phyloP scores from a whole-genome alignment of 2,888 invertebrate genomes.

The Eupithecia vulgata region DNA sequence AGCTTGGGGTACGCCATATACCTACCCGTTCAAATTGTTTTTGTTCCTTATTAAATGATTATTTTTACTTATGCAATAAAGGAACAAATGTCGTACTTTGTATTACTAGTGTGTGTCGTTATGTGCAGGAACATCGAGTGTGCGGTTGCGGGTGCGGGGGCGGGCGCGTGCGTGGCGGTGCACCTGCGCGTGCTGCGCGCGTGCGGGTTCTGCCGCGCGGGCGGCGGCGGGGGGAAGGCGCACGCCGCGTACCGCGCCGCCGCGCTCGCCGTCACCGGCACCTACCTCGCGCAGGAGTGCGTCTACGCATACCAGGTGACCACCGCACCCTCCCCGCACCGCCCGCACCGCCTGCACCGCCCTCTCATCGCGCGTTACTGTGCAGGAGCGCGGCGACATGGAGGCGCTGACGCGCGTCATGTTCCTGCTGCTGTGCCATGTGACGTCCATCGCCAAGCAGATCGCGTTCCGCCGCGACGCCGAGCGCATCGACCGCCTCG shows the following conservation, averaged over 20 bases:
- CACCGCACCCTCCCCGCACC: background rate
- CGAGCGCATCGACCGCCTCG: slow-evolving; percentile 46
- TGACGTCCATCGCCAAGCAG: slow-evolving; percentile 74
- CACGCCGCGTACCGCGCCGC: slow-evolving; percentile 48
- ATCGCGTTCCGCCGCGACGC: slow-evolving; percentile 60
- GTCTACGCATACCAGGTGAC: slow-evolving; percentile 59
- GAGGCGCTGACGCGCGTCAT: slow-evolving; percentile 70
- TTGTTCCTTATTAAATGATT: too few species aligned
- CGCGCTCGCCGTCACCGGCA: slow-evolving; percentile 47
- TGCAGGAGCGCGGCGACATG: slow-evolving; percentile 66
- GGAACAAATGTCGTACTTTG: background rate
- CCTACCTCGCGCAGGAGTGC: slow-evolving; percentile 57
- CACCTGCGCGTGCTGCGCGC: slow-evolving; percentile 51
- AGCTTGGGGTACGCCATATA: too few species aligned
- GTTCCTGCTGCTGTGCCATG: slow-evolving; percentile 76
- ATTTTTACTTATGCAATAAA: too few species aligned
- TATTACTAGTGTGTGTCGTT: background rate
- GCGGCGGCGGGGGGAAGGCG: background rate
- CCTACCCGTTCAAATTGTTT: too few species aligned
- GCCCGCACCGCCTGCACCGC: background rate
- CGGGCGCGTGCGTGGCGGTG: slow-evolving; percentile 47
- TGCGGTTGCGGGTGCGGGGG: slow-evolving; percentile 34
- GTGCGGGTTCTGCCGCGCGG: slow-evolving; percentile 50
- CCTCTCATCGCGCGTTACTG: background rate
- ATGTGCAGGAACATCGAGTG: background rate